These are phyloP conservation scores for Elachura formosa DNA, from an alignment of 2,113 vertebrate genomes.

Conservation along the genomic window DNA sequence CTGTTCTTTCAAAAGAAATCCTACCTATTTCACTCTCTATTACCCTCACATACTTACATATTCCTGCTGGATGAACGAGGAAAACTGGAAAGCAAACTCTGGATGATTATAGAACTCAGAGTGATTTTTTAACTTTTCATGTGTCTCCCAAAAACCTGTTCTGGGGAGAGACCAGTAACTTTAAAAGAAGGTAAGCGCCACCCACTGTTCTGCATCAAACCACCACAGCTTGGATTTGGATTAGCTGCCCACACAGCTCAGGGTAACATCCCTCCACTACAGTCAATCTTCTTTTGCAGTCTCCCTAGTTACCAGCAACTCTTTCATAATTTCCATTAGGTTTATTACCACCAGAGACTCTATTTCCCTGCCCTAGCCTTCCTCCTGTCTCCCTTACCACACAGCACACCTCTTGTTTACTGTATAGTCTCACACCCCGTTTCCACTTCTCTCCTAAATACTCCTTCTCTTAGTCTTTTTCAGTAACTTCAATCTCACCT, in stretches of 20 bases:
- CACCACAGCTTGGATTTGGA: not conserved
- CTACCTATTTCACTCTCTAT: not conserved
- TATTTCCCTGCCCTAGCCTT: not conserved
- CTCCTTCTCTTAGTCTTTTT: not conserved
- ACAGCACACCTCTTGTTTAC: not conserved
- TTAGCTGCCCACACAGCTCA: not conserved
- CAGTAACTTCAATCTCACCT: not conserved
- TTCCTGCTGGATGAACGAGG: not conserved
- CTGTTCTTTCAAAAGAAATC: not conserved
- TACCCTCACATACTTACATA: not conserved
- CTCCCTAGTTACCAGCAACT: not conserved
- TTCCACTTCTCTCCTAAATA: not conserved
- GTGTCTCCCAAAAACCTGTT: not conserved
- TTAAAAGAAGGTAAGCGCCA: not conserved
- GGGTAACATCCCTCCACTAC: accelerated
- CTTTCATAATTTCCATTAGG: not conserved
- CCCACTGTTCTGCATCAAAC: not conserved
- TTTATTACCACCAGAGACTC: not conserved
- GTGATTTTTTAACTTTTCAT: not conserved
- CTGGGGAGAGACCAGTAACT: not conserved
- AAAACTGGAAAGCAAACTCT: not conserved
- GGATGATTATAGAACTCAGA: not conserved
- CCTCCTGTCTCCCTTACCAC: not conserved
- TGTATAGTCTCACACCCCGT: not conserved
- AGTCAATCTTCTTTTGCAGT: not conserved